Evolutionary conservation across 2,797 vertebrate genomes (phyloP).

Genomic region (Bufotes viridis): DNA sequence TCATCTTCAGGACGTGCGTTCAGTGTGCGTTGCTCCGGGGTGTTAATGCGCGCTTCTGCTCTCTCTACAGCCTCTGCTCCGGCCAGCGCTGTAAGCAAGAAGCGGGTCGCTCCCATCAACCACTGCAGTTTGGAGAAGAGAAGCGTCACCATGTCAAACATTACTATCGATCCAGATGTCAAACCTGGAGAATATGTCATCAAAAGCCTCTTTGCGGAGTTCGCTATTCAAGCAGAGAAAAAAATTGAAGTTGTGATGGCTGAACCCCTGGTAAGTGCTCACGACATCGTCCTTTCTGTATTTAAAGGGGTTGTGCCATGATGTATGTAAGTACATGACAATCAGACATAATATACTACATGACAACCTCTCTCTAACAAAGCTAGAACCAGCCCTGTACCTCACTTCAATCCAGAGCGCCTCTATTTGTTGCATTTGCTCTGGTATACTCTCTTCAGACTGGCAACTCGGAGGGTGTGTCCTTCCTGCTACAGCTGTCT

Average conservation of each 20-base stretch:
- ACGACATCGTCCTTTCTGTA: not conserved
- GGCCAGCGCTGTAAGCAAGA: constrained; percentile 88
- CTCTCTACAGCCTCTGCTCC: constrained; percentile 83
- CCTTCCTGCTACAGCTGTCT: too few species aligned
- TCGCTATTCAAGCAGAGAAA: constrained; percentile 98
- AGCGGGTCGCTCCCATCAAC: constrained; percentile 80
- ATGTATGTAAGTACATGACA: too few species aligned
- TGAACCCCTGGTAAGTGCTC: constrained; percentile 93
- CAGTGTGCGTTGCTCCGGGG: too few species aligned
- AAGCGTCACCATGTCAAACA: constrained; percentile 93
- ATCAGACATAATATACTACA: too few species aligned
- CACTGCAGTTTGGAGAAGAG: constrained; percentile 87
- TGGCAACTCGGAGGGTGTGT: too few species aligned
- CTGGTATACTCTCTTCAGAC: too few species aligned
- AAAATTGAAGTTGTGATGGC: constrained; percentile 99
- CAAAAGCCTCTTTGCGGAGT: constrained; percentile 99
- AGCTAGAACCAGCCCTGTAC: too few species aligned
- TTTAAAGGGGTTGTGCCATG: too few species aligned
- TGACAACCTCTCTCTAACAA: too few species aligned
- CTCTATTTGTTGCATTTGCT: too few species aligned
- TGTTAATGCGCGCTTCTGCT: constrained; percentile 49
- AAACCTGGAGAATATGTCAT: constrained; percentile 99
- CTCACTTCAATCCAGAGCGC: too few species aligned
- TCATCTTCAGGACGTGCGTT: not conserved
- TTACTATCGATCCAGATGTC: constrained; percentile 98